A percentile compares a stretch with the other conserved stretches of the same genome.
Conservation (phyloP, 2,113 vertebrate species). For the mouse (Mus musculus) region GRCm39 chr4:152584501-152585000, state of each 20-base stretch:
- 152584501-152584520: too few relatives aligned
- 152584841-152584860: not conserved
- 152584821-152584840: too few relatives aligned
- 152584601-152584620: not conserved
- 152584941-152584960: not conserved
- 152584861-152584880: not conserved
- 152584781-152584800: not conserved
- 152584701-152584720: not conserved
- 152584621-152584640: not conserved
- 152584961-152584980: not conserved
- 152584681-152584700: not conserved
- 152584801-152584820: not conserved
- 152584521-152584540: not conserved
- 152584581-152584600: not conserved
- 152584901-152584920: too few relatives aligned
- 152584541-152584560: not conserved
- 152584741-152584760: not conserved
- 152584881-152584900: not conserved
- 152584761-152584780: not conserved
- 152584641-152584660: not conserved
- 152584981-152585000: too few relatives aligned
- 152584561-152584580: not conserved
- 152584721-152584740: not conserved
- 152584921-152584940: not conserved
- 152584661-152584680: not conserved